Conservation (phyloP, 53 echinoderm and acorn worm genomes). For the Henricia sp. region DNA sequence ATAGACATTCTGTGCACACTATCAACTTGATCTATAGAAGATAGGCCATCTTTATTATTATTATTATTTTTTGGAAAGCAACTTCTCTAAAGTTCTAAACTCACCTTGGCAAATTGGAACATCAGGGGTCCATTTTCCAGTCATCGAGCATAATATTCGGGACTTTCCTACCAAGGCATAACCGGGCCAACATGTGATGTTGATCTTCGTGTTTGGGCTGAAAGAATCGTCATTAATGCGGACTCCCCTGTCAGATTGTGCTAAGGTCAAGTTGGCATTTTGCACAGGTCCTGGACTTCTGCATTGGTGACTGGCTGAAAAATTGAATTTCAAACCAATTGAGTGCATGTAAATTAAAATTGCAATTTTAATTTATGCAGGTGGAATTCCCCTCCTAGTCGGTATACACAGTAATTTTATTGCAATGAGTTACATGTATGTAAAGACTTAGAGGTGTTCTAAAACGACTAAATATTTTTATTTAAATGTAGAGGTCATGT, state of each 20-base stretch:
- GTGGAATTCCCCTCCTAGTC: no score
- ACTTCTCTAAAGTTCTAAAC: not conserved
- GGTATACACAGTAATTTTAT: no score
- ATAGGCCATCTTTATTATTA: no score
- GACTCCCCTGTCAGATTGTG: not conserved
- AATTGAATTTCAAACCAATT: no score
- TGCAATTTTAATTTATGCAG: no score
- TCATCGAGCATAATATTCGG: constrained; percentile 3
- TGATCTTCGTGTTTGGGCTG: constrained; percentile 32
- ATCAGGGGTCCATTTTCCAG: constrained; percentile 15
- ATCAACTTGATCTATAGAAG: no score
- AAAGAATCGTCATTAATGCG: not conserved
- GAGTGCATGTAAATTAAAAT: no score
- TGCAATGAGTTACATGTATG: no score
- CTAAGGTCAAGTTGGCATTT: constrained; percentile 8
- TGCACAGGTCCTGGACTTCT: not conserved
- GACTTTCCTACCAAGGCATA: not conserved
- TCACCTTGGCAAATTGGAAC: constrained; percentile 30
- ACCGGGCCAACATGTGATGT: constrained; percentile 12
- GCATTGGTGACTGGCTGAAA: constrained; percentile 12
- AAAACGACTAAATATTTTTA: no score
- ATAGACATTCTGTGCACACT: no score
- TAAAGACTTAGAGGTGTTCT: no score
- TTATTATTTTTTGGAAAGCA: not conserved
- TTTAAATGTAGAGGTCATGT: no score